Conservation (phyloP, 92 coral and sea anemone species). For the Virgularia gustaviana region DNA sequence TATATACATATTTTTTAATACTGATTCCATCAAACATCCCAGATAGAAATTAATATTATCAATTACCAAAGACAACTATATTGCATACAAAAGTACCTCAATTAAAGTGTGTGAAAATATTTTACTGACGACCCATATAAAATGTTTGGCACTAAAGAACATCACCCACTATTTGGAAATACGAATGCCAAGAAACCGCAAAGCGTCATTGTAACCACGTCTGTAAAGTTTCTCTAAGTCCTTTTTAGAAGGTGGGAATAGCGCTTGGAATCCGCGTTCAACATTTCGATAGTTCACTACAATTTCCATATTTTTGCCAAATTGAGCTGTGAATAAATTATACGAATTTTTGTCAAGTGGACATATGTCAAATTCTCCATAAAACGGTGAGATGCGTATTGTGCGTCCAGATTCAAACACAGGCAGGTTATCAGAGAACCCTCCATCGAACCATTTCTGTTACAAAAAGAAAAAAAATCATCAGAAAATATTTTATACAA, state of each 20-base stretch:
- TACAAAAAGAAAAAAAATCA: constrained; percentile 27
- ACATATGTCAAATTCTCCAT: constrained; percentile 85
- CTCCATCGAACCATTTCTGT: constrained; percentile 93
- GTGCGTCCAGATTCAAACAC: constrained; percentile 66
- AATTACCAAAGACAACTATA: too few relatives aligned
- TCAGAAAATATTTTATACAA: too few relatives aligned
- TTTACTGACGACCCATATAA: too few relatives aligned
- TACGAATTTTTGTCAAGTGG: constrained; percentile 65
- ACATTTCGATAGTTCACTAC: constrained; percentile 68
- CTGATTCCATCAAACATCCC: too few relatives aligned
- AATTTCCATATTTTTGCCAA: constrained; percentile 78
- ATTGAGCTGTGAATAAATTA: constrained; percentile 47
- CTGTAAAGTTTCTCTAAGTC: constrained; percentile 40
- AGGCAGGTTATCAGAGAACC: constrained; percentile 89
- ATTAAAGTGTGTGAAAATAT: too few relatives aligned
- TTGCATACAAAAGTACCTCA: too few relatives aligned
- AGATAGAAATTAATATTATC: too few relatives aligned
- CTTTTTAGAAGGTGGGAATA: constrained; percentile 66
- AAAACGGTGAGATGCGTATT: constrained; percentile 83
- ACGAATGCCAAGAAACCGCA: constrained; percentile 41
- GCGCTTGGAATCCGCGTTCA: constrained; percentile 63
- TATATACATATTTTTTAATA: too few relatives aligned
- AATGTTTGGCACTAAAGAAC: too few relatives aligned
- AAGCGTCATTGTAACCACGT: constrained; percentile 62
- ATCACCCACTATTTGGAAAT: constrained; percentile 11